phyloP scores from a whole-genome alignment of 2,888 invertebrate genomes.

The Ferrisia virgata region DNA sequence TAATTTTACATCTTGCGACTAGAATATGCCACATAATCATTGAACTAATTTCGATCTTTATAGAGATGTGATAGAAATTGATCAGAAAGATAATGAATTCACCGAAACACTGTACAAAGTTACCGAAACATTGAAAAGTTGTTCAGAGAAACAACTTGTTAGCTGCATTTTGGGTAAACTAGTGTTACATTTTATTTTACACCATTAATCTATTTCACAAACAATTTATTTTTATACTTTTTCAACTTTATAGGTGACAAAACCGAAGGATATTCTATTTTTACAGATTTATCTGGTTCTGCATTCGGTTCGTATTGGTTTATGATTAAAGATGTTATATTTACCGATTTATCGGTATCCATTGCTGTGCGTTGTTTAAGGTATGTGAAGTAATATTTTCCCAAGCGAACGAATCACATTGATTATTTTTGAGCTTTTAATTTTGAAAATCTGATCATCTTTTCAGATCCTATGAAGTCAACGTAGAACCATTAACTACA shows the following conservation, averaged over 20 bases:
- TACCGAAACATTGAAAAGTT: background rate
- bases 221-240: background rate
- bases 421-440: too few species aligned
- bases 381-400: background rate
- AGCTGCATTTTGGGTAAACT: background rate
- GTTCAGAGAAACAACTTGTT: background rate
- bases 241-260: background rate
- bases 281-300: background rate
- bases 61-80: slow-evolving; percentile 45
- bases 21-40: background rate
- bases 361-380: background rate
- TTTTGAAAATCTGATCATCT: background rate
- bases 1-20: too few species aligned
- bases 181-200: background rate
- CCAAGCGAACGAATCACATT: background rate
- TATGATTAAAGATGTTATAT: background rate
- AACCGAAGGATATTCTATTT: background rate
- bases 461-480: background rate
- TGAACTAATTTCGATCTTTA: slow-evolving; percentile 33
- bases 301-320: slow-evolving; percentile 32
- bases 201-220: background rate
- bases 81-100: slow-evolving; percentile 45
- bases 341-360: background rate
- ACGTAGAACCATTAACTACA: background rate
- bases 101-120: background rate